These are phyloP conservation scores for Genyomyrus donnyi DNA, from an alignment of 2,113 vertebrate species.

Conservation along the genomic window DNA sequence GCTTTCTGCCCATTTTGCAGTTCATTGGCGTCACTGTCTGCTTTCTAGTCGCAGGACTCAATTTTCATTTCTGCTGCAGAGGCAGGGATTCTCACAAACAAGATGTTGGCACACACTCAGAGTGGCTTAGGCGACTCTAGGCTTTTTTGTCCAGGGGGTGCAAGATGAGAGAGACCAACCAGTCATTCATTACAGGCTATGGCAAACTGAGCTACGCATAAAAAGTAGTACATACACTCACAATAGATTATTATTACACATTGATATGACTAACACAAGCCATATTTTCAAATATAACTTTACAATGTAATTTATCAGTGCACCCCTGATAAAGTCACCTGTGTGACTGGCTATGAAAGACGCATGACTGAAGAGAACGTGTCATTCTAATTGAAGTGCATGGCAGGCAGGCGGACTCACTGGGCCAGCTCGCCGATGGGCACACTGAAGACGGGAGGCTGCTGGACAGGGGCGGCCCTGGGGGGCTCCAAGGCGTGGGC, in stretches of 20 bases:
- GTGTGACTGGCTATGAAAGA: background rate
- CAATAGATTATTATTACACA: background rate
- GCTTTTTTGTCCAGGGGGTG: background rate
- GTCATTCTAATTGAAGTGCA: too few relatives aligned
- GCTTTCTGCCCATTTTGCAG: background rate
- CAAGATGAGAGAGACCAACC: background rate
- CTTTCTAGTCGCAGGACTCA: background rate
- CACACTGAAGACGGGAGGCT: slow-evolving; percentile 47
- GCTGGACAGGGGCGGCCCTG: slow-evolving; percentile 30
- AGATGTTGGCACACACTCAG: background rate
- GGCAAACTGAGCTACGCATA: background rate
- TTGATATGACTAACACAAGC: background rate
- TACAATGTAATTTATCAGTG: background rate
- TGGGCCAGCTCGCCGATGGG: slow-evolving; percentile 47
- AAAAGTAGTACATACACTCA: background rate
- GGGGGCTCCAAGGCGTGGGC: slow-evolving; percentile 52
- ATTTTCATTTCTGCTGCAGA: background rate
- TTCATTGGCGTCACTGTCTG: slow-evolving; percentile 1
- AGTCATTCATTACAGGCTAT: background rate
- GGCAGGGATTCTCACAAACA: background rate
- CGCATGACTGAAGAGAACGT: background rate
- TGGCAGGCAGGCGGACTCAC: slow-evolving; percentile 44
- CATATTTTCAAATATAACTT: background rate
- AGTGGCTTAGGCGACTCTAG: background rate
- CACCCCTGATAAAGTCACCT: background rate